Evolutionary conservation across 2,113 vertebrate genomes (phyloP).

Genomic region (Shinisaurus crocodilurus): DNA sequence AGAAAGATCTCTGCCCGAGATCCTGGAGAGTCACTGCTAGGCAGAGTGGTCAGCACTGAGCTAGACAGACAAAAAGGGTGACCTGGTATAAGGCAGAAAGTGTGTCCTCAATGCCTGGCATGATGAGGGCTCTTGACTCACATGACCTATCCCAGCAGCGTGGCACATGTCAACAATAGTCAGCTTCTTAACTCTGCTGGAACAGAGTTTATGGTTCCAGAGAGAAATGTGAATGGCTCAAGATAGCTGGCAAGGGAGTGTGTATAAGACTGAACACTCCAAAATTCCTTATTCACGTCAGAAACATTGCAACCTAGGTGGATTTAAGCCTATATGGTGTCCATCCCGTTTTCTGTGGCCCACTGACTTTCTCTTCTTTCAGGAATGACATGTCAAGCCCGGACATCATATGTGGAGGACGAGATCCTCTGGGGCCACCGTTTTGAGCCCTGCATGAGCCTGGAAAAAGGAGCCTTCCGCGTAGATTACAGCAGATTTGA

Average conservation of each 20-base stretch:
- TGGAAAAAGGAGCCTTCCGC: conserved; percentile 84
- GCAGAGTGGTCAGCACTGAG: too few relatives aligned
- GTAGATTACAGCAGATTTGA: conserved; percentile 84
- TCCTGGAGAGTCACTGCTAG: too few relatives aligned
- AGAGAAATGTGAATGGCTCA: not conserved
- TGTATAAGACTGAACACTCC: not conserved
- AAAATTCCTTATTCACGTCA: not conserved
- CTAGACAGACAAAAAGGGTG: too few relatives aligned
- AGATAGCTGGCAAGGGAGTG: not conserved
- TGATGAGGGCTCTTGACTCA: not conserved
- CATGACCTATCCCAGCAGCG: too few relatives aligned
- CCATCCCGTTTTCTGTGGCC: not conserved
- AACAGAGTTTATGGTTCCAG: too few relatives aligned
- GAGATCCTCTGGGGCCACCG: conserved; percentile 86
- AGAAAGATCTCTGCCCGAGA: too few relatives aligned
- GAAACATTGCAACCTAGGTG: not conserved
- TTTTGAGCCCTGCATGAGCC: conserved; percentile 84
- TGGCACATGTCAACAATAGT: not conserved
- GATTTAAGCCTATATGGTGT: not conserved
- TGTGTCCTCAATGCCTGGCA: not conserved
- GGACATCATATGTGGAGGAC: conserved; percentile 83
- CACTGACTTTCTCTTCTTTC: fast-evolving
- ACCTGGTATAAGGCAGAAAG: not conserved
- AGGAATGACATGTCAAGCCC: conserved; percentile 88
- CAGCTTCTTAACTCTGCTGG: not conserved